phyloP scores from a whole-genome alignment of 2,797 vertebrate species.

The Pyrocephalus nanus region DNA sequence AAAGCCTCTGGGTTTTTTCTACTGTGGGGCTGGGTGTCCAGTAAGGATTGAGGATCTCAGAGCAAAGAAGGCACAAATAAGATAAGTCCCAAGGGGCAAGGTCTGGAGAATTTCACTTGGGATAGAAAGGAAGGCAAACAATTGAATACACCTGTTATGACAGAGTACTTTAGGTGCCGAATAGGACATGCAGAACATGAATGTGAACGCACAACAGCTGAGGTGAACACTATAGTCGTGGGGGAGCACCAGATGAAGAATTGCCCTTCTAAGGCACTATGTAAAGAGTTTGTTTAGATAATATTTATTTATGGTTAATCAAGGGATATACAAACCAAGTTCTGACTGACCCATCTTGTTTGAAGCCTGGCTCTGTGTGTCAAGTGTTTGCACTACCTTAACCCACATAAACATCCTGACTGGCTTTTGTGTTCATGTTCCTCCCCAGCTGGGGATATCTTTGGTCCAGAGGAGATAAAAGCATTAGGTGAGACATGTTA shows the following conservation, averaged over 20 bases:
- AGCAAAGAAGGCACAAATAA: background rate
- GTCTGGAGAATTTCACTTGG: background rate
- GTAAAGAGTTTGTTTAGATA: background rate
- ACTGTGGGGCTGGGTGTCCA: background rate
- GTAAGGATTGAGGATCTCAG: background rate
- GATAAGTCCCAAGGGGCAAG: background rate
- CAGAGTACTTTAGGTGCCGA: background rate
- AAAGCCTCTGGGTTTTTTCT: background rate
- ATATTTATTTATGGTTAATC: background rate
- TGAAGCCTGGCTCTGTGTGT: background rate
- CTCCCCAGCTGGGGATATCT: background rate
- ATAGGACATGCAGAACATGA: background rate
- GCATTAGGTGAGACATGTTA: background rate
- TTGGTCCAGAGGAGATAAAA: background rate
- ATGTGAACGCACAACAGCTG: fast-evolving
- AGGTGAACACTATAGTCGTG: background rate
- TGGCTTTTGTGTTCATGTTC: background rate
- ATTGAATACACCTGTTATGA: background rate
- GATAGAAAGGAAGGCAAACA: background rate
- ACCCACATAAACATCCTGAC: background rate
- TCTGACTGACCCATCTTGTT: background rate
- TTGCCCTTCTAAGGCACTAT: background rate
- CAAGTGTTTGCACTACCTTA: background rate
- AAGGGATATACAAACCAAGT: background rate
- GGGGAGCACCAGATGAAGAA: background rate